A percentile compares a stretch with the other conserved stretches of the same genome.
Evolutionary conservation across 1,140 invertebrate species (phyloP).

Genomic region (Cotesia chilonis): DNA sequence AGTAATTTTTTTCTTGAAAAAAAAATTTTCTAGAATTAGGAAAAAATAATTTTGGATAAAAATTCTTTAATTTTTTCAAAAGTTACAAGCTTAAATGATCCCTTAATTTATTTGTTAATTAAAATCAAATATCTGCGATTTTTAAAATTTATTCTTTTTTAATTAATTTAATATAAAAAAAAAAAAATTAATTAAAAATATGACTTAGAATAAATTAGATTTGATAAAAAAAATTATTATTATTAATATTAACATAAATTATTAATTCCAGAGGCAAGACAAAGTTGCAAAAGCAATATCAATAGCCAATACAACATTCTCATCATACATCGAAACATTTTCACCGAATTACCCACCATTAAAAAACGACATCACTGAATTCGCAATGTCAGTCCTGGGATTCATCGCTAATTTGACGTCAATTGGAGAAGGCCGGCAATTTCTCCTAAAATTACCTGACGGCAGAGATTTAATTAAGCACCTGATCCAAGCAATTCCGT

Average conservation of each 20-base stretch:
- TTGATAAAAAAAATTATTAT: too few species aligned
- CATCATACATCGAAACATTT: slow-evolving; percentile 60
- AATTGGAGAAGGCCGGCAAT: slow-evolving; percentile 54
- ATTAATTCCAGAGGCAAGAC: slow-evolving; percentile 49
- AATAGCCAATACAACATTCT: slow-evolving; percentile 57
- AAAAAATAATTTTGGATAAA: too few species aligned
- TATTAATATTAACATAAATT: not conserved
- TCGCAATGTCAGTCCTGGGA: slow-evolving; percentile 58
- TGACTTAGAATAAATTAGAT: too few species aligned
- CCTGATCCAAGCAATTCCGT: slow-evolving; percentile 49
- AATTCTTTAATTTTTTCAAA: too few species aligned
- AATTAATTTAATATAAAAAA: too few species aligned
- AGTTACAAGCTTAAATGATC: too few species aligned
- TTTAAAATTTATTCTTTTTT: too few species aligned
- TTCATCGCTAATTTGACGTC: slow-evolving; percentile 61
- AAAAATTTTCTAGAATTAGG: too few species aligned
- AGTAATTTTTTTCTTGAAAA: too few species aligned
- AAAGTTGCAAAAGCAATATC: slow-evolving; percentile 57
- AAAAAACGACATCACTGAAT: slow-evolving; percentile 56
- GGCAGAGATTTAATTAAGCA: slow-evolving; percentile 55
- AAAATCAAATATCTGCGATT: too few species aligned
- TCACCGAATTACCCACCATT: slow-evolving; percentile 53
- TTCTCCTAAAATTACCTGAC: slow-evolving; percentile 53
- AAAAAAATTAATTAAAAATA: too few species aligned
- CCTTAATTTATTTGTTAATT: too few species aligned